Evolutionary conservation across 2,797 vertebrate species (phyloP).

Genomic region (Halcyon badia): DNA sequence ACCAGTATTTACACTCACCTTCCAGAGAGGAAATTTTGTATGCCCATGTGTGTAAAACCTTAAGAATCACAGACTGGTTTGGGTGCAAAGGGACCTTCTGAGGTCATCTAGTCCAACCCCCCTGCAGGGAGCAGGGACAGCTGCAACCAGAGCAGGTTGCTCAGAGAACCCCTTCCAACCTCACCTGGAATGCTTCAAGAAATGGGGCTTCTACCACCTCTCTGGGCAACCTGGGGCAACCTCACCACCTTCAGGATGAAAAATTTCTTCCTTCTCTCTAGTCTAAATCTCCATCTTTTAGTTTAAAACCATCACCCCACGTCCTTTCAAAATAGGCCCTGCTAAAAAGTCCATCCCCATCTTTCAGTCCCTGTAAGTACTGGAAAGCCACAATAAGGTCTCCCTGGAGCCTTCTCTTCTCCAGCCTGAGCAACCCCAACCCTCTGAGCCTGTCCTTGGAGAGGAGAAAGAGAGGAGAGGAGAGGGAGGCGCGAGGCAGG

Average conservation of each 20-base stretch:
- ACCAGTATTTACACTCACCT: not conserved
- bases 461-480: no score
- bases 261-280: not conserved
- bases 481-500: no score
- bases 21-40: not conserved
- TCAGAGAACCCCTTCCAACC: not conserved
- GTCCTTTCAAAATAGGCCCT: not conserved
- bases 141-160: not conserved
- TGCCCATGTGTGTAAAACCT: not conserved
- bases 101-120: not conserved
- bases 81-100: not conserved
- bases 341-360: not conserved
- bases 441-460: not conserved
- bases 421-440: not conserved
- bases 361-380: not conserved
- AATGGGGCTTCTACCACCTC: not conserved
- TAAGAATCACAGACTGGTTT: not conserved
- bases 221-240: not conserved
- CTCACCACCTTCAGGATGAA: not conserved
- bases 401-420: not conserved
- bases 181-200: not conserved
- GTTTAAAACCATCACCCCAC: not conserved
- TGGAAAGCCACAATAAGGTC: not conserved
- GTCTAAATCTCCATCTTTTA: not conserved
- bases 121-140: not conserved